phyloP scores from a whole-genome alignment of 2,113 vertebrate genomes.

The Catharus bicknelli region DNA sequence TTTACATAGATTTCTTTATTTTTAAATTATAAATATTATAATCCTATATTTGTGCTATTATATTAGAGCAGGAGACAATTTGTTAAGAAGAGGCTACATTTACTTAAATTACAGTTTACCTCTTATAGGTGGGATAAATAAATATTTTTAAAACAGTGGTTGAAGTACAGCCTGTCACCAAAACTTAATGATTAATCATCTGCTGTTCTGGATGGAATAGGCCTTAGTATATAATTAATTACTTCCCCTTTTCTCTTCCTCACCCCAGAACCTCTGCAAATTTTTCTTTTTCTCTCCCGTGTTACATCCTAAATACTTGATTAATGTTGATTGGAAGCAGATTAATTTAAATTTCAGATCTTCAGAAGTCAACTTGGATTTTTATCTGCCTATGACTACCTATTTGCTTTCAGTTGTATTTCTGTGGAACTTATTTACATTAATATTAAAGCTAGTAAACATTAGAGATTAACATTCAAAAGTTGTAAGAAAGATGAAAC shows the following conservation, averaged over 20 bases:
- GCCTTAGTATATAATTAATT: background rate
- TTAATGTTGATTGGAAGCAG: background rate
- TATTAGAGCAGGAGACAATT: background rate
- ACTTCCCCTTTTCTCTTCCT: background rate
- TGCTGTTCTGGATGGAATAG: background rate
- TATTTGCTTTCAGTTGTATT: constrained; percentile 5
- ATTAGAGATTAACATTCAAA: constrained; percentile 38
- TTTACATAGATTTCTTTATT: background rate
- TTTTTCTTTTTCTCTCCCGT: background rate
- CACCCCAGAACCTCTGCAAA: background rate
- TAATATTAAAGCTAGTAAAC: constrained; percentile 46
- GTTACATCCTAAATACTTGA: background rate
- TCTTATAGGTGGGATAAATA: background rate
- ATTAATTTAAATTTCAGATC: background rate
- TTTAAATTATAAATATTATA: background rate
- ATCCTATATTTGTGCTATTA: background rate
- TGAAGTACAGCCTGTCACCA: background rate
- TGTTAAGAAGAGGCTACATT: background rate
- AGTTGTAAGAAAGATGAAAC: constrained; percentile 39
- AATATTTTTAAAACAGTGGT: background rate
- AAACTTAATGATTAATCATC: background rate
- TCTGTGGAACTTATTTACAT: constrained; percentile 25
- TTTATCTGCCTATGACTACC: background rate
- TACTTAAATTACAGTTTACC: background rate
- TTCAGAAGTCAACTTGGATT: background rate